Evolutionary conservation across 2,797 vertebrate genomes (phyloP), one percentile per base, ranked within the genome.

Genomic region (Pangasius sanitwongsei): DNA sequence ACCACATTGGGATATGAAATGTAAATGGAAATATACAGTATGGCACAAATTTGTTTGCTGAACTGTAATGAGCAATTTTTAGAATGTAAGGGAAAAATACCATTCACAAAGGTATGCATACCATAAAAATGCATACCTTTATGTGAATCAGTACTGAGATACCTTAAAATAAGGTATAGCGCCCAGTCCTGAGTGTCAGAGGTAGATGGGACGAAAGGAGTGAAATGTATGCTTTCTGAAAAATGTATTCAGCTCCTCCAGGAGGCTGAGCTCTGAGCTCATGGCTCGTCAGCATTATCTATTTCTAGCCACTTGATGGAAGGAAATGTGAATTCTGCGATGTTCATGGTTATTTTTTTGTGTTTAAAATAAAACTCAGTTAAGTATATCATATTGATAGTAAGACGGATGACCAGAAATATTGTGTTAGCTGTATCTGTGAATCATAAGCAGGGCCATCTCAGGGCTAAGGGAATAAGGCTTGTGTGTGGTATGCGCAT

Each of bases 171-270:
- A 50, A 34, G n/a, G 15, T 85, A 31, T 55, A 18, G 34, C 6
- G 9, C 1, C 44, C 44, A 85, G 16, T n/a, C 31, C 20, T 90
- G 78, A 90, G 92, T 50, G 85, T 87, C 86, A 86, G 85, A 53
- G 23, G 92, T 87, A 90, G 92, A 92, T 91, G 89, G 88, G 92
- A 83, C 44, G 67, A 86, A 86, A 55, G 50, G 31, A 88, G 55
- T 67, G 85, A 93, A 93, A 93, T 91, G 88, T 87, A 90, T 78
- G 50, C 87, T 75, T 92, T 94, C 91, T 91, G 92, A 92, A 91
- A 88, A 93, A 91, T 90, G 82, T 85, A 84, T 89, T 9, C 20
- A 85, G 69, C 88, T 92, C 92, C 93, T 93, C 63, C 65, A 92
- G 93, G 93, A 94, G 84, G 91, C 87, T 63, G 37, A 81, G 63